Conservation (phyloP, 2,797 vertebrate species). For the Crocidura indochinensis region DNA sequence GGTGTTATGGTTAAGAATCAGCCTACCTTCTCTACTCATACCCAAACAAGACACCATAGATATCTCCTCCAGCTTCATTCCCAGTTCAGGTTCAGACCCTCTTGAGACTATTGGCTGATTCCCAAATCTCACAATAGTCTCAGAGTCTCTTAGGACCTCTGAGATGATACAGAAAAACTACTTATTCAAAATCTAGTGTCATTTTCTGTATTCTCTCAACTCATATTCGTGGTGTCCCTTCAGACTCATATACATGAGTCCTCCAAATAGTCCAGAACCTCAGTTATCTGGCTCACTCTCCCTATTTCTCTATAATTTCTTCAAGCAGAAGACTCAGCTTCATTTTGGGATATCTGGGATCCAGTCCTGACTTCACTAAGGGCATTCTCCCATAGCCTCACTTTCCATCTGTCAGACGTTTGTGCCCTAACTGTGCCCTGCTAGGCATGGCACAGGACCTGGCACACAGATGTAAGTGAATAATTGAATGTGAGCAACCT, state of each 20-base stretch:
- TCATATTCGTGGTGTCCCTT: neutral
- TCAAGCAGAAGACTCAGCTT: neutral
- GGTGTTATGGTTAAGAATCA: neutral
- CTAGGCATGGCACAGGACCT: neutral
- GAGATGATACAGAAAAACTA: neutral
- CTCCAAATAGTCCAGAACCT: neutral
- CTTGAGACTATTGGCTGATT: too few relatives aligned
- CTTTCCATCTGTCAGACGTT: neutral
- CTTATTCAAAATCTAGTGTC: neutral
- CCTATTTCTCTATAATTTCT: accelerated
- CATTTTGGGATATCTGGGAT: neutral
- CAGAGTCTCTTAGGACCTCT: neutral
- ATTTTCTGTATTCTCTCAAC: neutral
- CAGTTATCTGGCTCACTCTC: accelerated
- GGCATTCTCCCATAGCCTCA: neutral
- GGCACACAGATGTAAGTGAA: neutral
- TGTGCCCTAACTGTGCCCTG: neutral
- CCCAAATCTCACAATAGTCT: neutral
- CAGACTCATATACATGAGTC: accelerated
- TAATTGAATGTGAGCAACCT: accelerated
- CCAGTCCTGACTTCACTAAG: neutral
- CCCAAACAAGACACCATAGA: neutral
- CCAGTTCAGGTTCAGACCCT: too few relatives aligned
- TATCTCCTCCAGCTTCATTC: too few relatives aligned
- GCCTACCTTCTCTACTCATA: neutral